These are phyloP conservation scores for Cranoglanis bouderius DNA, from an alignment of 2,113 vertebrate species.

Conservation along the genomic window DNA sequence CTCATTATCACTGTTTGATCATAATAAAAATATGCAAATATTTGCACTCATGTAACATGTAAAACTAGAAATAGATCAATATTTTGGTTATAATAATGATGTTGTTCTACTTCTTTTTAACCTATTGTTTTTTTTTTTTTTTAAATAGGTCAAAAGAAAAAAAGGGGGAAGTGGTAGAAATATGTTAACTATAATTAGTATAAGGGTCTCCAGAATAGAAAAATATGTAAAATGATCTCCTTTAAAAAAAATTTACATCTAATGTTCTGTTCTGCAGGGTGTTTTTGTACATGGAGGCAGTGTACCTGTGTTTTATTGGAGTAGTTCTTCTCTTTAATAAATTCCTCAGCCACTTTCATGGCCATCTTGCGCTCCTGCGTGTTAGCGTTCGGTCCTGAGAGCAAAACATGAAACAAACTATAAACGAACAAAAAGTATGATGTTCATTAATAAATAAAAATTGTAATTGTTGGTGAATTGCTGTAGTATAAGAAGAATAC, in stretches of 20 bases:
- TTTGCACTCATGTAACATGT: neutral
- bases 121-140: neutral
- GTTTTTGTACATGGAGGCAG: neutral
- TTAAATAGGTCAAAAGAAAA: neutral
- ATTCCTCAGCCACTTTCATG: slow-evolving; percentile 61
- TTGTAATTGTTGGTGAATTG: neutral
- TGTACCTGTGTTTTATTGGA: slow-evolving; percentile 66
- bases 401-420: neutral
- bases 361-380: slow-evolving; percentile 66
- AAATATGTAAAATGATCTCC: slow-evolving; percentile 15
- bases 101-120: neutral
- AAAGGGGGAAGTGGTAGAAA: neutral
- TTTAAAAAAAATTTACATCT: neutral
- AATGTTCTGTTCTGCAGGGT: neutral
- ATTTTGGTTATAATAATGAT: neutral
- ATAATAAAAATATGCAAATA: neutral
- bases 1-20: neutral
- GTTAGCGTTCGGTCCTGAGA: slow-evolving; percentile 66
- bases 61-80: neutral
- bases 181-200: neutral
- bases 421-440: neutral
- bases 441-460: neutral
- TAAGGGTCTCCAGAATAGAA: neutral
- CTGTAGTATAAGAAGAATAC: neutral
- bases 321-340: slow-evolving; percentile 71